Conservation (phyloP, 2,888 invertebrate species). For the Sminthurinus aureus region DNA sequence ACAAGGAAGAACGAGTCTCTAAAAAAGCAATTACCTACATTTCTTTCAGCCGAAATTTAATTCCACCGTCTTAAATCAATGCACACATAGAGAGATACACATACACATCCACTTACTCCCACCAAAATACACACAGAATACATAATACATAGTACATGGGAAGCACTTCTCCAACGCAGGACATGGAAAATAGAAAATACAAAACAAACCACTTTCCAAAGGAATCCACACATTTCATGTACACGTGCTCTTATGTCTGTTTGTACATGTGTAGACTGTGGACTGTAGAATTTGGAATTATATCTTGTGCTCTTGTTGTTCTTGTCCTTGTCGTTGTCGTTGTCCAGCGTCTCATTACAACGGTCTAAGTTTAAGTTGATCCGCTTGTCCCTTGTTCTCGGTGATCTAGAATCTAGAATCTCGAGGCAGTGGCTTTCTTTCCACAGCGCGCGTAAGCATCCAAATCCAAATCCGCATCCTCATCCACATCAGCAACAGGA, state of each 20-base stretch:
- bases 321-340: too few species aligned
- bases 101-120: not conserved
- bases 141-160: too few species aligned
- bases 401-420: not conserved
- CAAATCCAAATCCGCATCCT: conserved; percentile 12
- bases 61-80: conserved; percentile 50
- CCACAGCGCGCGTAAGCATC: conserved; percentile 23
- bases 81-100: conserved; percentile 18
- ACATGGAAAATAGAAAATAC: too few species aligned
- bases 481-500: too few species aligned
- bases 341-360: too few species aligned
- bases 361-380: too few species aligned
- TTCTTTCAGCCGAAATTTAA: conserved; percentile 51
- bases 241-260: too few species aligned
- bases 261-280: too few species aligned
- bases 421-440: not conserved
- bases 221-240: too few species aligned
- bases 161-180: not conserved
- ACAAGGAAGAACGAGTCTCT: conserved; percentile 30
- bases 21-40: conserved; percentile 52
- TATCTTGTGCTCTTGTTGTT: too few species aligned
- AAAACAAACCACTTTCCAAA: not conserved
- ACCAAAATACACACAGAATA: not conserved
- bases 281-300: too few species aligned
- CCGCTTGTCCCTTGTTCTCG: too few species aligned